Conservation (phyloP, 64 coral and sea anemone genomes). For the Montipora foliosa region DNA sequence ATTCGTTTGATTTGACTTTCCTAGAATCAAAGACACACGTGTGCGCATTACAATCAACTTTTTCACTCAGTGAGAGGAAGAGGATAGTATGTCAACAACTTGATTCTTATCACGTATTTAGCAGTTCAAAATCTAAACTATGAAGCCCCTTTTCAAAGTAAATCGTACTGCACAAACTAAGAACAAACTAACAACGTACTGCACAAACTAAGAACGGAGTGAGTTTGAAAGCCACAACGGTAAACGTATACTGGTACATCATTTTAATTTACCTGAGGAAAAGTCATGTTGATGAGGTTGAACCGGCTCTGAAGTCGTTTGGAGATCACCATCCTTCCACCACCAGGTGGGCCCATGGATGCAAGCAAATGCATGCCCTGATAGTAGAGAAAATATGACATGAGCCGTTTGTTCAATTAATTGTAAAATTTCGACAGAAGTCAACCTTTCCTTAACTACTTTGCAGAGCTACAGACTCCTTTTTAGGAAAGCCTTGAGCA, state of each 20-base stretch:
- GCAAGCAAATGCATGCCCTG: constrained; percentile 95
- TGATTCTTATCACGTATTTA: no score
- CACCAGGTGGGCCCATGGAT: constrained; percentile 96
- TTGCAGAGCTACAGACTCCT: no score
- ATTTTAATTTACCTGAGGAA: constrained; percentile 85
- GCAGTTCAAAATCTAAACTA: background rate
- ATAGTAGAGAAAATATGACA: background rate
- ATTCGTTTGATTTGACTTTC: constrained; percentile 99
- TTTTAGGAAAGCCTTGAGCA: no score
- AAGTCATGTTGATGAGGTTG: constrained; percentile 99
- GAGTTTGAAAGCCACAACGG: background rate
- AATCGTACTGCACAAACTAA: no score
- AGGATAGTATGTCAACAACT: no score
- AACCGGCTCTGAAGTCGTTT: constrained; percentile 98
- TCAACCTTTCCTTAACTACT: no score
- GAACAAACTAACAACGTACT: no score
- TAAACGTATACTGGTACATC: background rate
- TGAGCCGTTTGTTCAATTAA: no score
- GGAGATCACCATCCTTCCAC: constrained; percentile 98
- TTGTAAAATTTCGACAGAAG: no score
- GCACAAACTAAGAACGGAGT: no score
- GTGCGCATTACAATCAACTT: no score
- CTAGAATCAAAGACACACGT: constrained; percentile 5
- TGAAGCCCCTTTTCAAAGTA: background rate
- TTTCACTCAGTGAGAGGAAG: no score